These are phyloP conservation scores for Podarcis cretensis DNA, from an alignment of 2,113 vertebrate genomes.

Conservation along the genomic window DNA sequence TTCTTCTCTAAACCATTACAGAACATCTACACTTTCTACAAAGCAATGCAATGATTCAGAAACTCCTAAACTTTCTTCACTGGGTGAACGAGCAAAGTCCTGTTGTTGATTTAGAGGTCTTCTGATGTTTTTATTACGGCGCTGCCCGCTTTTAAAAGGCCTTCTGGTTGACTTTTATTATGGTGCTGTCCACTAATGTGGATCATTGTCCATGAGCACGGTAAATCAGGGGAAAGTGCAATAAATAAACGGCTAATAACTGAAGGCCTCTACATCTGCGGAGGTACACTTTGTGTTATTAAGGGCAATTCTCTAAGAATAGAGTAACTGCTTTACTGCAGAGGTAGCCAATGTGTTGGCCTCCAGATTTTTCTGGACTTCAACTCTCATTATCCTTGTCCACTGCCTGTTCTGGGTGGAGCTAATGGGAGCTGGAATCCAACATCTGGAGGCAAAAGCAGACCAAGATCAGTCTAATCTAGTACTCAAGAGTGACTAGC, in stretches of 20 bases:
- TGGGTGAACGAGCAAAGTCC: not conserved
- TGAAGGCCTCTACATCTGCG: not conserved
- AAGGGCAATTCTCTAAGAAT: not conserved
- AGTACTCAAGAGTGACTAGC: not conserved
- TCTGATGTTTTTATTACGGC: not conserved
- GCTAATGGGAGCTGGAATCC: too few relatives aligned
- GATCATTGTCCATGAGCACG: not conserved
- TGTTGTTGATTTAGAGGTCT: not conserved
- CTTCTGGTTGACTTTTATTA: not conserved
- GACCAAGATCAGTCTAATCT: not conserved
- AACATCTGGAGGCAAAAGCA: not conserved
- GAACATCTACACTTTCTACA: not conserved
- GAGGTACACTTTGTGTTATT: not conserved
- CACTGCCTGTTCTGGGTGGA: too few relatives aligned
- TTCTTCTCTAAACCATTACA: constrained; percentile 3
- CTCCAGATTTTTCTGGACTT: too few relatives aligned
- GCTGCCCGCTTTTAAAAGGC: not conserved
- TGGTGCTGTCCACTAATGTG: not conserved
- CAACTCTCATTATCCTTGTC: too few relatives aligned
- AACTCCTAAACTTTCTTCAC: not conserved
- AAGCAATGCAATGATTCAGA: constrained; percentile 16
- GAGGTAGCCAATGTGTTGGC: too few relatives aligned
- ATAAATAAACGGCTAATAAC: not conserved
- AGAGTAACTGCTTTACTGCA: not conserved
- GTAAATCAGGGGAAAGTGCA: too few relatives aligned